phyloP scores from a whole-genome alignment of 2,888 invertebrate genomes.

The Folsomia manolachei region DNA sequence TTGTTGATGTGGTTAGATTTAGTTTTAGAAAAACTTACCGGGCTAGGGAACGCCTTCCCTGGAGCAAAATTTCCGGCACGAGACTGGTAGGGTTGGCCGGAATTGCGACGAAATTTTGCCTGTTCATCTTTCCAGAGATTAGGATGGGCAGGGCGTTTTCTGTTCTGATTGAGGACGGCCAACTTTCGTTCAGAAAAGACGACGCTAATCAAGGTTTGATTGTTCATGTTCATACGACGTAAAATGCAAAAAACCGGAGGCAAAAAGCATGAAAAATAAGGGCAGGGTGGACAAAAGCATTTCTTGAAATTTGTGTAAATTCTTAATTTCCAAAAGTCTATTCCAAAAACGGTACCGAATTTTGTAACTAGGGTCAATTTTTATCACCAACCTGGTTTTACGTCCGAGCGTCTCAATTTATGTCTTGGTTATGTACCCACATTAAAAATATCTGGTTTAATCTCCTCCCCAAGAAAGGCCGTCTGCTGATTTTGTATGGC shows the following conservation, averaged over 20 bases:
- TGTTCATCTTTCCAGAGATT: background rate
- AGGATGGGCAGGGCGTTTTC: background rate
- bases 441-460: conserved; percentile 48
- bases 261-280: too few species aligned
- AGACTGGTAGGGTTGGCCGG: background rate
- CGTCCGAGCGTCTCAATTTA: background rate
- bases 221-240: background rate
- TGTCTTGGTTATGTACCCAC: too few species aligned
- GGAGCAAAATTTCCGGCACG: background rate
- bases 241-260: too few species aligned
- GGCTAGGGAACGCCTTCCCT: background rate
- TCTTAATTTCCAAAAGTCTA: background rate
- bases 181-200: background rate
- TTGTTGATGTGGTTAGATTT: background rate
- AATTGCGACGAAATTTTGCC: background rate
- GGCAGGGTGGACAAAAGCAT: too few species aligned
- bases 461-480: conserved; percentile 44
- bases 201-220: background rate
- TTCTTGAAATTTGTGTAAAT: too few species aligned
- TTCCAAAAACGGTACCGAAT: background rate
- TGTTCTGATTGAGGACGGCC: background rate
- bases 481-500: conserved; percentile 39
- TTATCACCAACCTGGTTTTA: background rate
- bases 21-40: background rate
- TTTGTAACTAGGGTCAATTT: background rate